Percentiles rank a stretch among this genome's conserved stretches.
phyloP scores from a whole-genome alignment of 1,140 invertebrate genomes.

The Gryon sp. region DNA sequence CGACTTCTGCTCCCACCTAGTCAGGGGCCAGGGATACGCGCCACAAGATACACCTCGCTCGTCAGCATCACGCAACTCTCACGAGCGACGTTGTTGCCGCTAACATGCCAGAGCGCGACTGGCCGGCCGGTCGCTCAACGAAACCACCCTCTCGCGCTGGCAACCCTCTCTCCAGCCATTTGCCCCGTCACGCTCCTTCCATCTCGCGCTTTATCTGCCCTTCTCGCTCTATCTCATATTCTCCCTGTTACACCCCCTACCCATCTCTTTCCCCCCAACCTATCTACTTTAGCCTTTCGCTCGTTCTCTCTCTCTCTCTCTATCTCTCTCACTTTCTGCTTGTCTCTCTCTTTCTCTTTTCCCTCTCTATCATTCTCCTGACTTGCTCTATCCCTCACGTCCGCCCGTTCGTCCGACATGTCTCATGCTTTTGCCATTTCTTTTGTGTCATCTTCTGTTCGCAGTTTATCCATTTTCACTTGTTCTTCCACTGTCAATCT shows the following conservation, averaged over 20 bases:
- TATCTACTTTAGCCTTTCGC: constrained; percentile 18
- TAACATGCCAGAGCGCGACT: constrained; percentile 70
- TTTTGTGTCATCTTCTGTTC: constrained; percentile 40
- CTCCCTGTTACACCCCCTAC: constrained; percentile 32
- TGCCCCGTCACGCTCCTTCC: constrained; percentile 28
- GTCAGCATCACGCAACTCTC: constrained; percentile 41
- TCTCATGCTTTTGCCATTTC: constrained; percentile 12
- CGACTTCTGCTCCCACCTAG: constrained; percentile 11
- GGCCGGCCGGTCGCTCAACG: constrained; percentile 71
- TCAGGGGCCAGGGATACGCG: constrained; percentile 14
- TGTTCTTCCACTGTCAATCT: not conserved
- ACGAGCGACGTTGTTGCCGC: constrained; percentile 43
- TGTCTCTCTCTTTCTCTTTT: constrained; percentile 21
- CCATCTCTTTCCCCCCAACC: not conserved
- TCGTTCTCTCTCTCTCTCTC: constrained; percentile 34
- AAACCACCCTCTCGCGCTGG: constrained; percentile 64
- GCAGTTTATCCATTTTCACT: constrained; percentile 9
- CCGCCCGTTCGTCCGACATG: not conserved
- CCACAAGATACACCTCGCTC: constrained; percentile 32
- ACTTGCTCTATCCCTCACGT: constrained; percentile 4
- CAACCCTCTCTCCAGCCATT: constrained; percentile 35
- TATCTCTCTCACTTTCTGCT: constrained; percentile 36
- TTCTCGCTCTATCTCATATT: constrained; percentile 26
- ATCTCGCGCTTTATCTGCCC: constrained; percentile 41
- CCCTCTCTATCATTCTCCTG: not conserved